These are phyloP conservation scores for Drosophila bocqueti DNA, from an alignment of 1,140 invertebrate genomes.

Conservation along the genomic window DNA sequence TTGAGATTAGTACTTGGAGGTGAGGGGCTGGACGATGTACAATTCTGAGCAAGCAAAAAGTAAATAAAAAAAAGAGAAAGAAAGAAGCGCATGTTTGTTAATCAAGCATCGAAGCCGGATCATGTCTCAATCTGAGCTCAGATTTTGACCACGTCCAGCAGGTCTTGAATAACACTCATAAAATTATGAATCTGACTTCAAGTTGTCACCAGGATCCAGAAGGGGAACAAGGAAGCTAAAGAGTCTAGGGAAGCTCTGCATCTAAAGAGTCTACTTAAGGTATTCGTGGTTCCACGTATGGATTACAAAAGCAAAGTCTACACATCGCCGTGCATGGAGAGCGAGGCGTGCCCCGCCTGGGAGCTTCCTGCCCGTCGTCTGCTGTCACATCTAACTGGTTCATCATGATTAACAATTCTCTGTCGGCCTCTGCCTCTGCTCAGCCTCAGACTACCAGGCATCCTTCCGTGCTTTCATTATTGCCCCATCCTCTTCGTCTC, in stretches of 20 bases:
- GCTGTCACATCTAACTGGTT: slow-evolving; percentile 71
- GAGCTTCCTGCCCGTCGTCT: slow-evolving; percentile 27
- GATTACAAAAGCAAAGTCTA: not conserved
- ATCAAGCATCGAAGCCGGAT: slow-evolving; percentile 51
- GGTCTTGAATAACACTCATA: not conserved
- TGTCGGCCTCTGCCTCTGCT: not conserved
- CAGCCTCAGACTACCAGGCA: not conserved
- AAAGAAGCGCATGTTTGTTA: not conserved
- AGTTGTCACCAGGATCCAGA: not conserved
- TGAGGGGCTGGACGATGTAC: slow-evolving; percentile 5
- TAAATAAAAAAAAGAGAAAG: not conserved
- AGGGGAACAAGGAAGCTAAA: no score
- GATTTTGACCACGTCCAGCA: not conserved
- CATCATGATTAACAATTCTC: slow-evolving; percentile 77
- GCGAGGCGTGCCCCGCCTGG: not conserved
- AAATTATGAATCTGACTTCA: not conserved
- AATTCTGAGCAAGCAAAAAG: slow-evolving; percentile 66
- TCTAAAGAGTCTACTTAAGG: not conserved
- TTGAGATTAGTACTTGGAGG: not conserved
- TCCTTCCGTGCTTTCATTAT: slow-evolving; percentile 26
- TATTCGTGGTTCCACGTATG: not conserved
- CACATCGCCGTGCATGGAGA: not conserved
- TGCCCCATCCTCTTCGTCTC: not conserved
- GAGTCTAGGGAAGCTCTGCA: not conserved
- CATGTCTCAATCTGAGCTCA: slow-evolving; percentile 3